A percentile compares a stretch with the other conserved stretches of the same genome.
Conservation (phyloP, 2,888 invertebrate species). For the Spisula solida region DNA sequence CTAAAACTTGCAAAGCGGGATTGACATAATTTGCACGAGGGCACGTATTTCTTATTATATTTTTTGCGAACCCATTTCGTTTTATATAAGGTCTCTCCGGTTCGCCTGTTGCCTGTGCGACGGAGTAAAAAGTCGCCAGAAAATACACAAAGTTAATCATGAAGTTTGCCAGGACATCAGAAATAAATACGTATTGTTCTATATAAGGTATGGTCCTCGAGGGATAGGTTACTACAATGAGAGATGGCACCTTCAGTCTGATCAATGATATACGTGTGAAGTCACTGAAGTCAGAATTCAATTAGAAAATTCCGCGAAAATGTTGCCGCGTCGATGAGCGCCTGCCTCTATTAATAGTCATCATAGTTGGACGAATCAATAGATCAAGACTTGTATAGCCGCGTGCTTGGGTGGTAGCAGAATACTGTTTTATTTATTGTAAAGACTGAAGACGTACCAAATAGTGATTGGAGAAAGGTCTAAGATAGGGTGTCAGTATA, state of each 20-base stretch:
- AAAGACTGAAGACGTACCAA: too few relatives aligned
- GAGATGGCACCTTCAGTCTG: background rate
- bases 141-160: background rate
- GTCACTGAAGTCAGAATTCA: constrained; percentile 16
- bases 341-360: constrained; percentile 13
- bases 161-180: background rate
- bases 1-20: too few relatives aligned
- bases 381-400: background rate
- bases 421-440: too few relatives aligned
- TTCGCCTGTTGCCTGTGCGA: too few relatives aligned
- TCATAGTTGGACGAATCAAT: background rate
- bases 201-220: background rate
- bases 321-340: background rate
- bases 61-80: too few relatives aligned
- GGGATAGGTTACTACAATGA: background rate
- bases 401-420: background rate
- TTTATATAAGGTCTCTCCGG: too few relatives aligned
- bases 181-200: background rate
- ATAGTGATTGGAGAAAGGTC: too few relatives aligned
- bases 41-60: too few relatives aligned
- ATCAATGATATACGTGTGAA: background rate
- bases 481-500: too few relatives aligned
- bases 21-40: too few relatives aligned
- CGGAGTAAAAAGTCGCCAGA: too few relatives aligned
- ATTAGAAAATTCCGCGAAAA: constrained; percentile 18